A percentile compares a stretch with the other conserved stretches of the same genome.
Conservation (phyloP, 1,140 invertebrate genomes). For the Coboldia fuscipes region DNA sequence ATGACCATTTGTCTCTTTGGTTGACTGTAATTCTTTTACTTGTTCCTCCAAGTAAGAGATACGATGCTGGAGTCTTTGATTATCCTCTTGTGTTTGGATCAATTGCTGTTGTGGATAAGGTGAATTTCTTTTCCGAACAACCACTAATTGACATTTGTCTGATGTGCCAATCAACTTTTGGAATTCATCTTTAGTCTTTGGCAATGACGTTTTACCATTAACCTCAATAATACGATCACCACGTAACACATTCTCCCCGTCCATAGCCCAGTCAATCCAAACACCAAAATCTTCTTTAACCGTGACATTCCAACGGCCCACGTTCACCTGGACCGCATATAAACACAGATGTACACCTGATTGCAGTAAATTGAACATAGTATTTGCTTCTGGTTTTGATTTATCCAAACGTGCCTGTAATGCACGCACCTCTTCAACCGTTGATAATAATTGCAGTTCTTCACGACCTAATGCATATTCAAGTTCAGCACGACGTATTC, state of each 20-base stretch:
- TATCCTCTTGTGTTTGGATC: slow-evolving; percentile 38
- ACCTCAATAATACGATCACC: slow-evolving; percentile 69
- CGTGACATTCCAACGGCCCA: slow-evolving; percentile 31
- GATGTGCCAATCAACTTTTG: slow-evolving; percentile 19
- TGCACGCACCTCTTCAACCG: slow-evolving; percentile 62
- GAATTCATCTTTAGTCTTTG: slow-evolving; percentile 43
- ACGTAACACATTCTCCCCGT: slow-evolving; percentile 45
- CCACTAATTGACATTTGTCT: slow-evolving; percentile 27
- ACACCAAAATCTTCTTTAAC: slow-evolving; percentile 35
- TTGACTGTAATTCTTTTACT: slow-evolving; percentile 39
- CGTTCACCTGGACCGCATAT: slow-evolving; percentile 38
- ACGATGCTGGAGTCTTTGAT: slow-evolving; percentile 61
- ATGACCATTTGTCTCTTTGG: slow-evolving; percentile 8
- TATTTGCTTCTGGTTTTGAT: slow-evolving; percentile 16
- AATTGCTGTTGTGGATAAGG: slow-evolving; percentile 12
- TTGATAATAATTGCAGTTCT: slow-evolving; percentile 61
- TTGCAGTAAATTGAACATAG: slow-evolving; percentile 7
- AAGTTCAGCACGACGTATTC: slow-evolving; percentile 72
- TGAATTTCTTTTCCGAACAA: slow-evolving; percentile 24
- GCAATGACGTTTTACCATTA: slow-evolving; percentile 54
- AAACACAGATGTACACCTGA: slow-evolving; percentile 15
- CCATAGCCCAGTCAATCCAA: slow-evolving; percentile 51
- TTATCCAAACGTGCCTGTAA: slow-evolving; percentile 52
- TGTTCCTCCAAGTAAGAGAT: slow-evolving; percentile 79
- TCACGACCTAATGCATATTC: slow-evolving; percentile 72